phyloP scores from a whole-genome alignment of 2,797 vertebrate species.

The Lacerta viridis region DNA sequence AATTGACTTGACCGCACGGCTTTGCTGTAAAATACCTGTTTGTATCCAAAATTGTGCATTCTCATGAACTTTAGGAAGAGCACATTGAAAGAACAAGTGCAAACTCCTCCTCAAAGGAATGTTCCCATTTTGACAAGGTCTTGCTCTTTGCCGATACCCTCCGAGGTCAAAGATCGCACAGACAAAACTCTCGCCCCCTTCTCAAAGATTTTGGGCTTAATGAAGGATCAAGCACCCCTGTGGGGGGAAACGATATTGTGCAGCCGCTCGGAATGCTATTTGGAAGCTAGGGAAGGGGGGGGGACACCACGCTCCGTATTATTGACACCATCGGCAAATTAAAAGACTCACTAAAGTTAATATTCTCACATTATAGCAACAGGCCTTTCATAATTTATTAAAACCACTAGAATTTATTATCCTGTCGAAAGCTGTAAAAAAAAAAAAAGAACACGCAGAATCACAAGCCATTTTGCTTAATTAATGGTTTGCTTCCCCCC shows the following conservation, averaged over 20 bases:
- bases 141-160: slow-evolving; percentile 27
- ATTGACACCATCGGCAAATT: slow-evolving; percentile 60
- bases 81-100: slow-evolving; percentile 17
- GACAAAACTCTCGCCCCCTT: slow-evolving; percentile 22
- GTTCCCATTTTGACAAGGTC: slow-evolving; percentile 35
- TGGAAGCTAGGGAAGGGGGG: background rate
- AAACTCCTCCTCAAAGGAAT: slow-evolving; percentile 37
- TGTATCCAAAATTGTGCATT: background rate
- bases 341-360: slow-evolving; percentile 68
- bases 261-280: background rate
- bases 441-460: slow-evolving; percentile 42
- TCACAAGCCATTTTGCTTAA: slow-evolving; percentile 64
- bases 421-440: slow-evolving; percentile 44
- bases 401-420: slow-evolving; percentile 71
- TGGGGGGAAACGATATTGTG: slow-evolving; percentile 53
- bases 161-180: slow-evolving; percentile 10
- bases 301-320: slow-evolving; percentile 7
- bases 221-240: slow-evolving; percentile 53
- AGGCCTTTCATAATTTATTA: slow-evolving; percentile 66
- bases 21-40: background rate
- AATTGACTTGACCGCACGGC: background rate
- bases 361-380: slow-evolving; percentile 68
- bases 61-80: slow-evolving; percentile 10
- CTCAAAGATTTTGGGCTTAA: slow-evolving; percentile 47
- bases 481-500: slow-evolving; percentile 52